Evolutionary conservation across 2,888 invertebrate genomes (phyloP), one percentile per base, ranked within the genome.

Genomic region (Hoplodrina blanda): DNA sequence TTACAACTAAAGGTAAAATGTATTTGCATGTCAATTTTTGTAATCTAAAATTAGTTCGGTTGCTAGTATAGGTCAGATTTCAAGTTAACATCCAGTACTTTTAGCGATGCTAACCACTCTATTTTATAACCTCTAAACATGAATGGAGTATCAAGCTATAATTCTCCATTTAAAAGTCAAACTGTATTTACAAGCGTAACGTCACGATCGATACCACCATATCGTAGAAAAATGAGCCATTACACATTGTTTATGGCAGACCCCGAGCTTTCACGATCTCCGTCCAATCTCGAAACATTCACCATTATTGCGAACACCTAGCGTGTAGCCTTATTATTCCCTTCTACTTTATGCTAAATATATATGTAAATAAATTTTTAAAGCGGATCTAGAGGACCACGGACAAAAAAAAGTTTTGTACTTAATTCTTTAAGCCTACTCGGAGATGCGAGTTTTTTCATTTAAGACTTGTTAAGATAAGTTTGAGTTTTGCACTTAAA

Each of bases 311-410:
- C 55, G 13, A 73, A 63, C 52, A 66, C 54, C 30, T 76, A 73
- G 30, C 46, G 19, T 53, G 25, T 73, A 76, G 61, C 52, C 72
- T 61, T 63, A 71, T 82, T 67, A 71, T 82, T 67, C 57, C n/a
- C 41, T 61, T 74, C 73, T 78, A 72, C 78, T 62, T 79, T 84
- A 84, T 83, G 83, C 82, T 85, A 80, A 71, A 80, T 85, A 83
- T 81, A 80, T 83, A 69, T 89, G 88, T 91, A 89, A 83, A 89
- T 91, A 91, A 82, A 86, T 83, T 80, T 80, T 69, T 70, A 86
- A 89, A 85, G 88, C 87, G 90, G 87, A 91, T 87, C 86, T 88
- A 89, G 91, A 82, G 92, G 92, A 92, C 92, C 92, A 92, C 85
- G 80, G 78, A 86, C 79, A 83, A 89, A 88, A 88, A 88, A 88